phyloP scores from a whole-genome alignment of 2,888 invertebrate species.

The Caenorhabditis panamensis region DNA sequence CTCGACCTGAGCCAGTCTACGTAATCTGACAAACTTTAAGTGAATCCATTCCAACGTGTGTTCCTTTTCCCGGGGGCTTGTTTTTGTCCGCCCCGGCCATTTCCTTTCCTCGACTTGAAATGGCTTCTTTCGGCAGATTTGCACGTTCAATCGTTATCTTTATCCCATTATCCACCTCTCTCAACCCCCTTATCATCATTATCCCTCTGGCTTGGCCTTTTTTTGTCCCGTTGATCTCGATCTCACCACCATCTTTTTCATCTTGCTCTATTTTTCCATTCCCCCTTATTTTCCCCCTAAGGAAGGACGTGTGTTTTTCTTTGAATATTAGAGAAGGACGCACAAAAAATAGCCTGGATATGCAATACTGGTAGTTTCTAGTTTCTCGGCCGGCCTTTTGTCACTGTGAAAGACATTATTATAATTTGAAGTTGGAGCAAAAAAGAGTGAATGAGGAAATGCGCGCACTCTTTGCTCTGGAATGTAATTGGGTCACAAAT shows the following conservation, averaged over 20 bases:
- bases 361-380: slow-evolving; percentile 5
- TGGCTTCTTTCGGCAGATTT: not conserved
- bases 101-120: not conserved
- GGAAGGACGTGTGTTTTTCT: slow-evolving; percentile 44
- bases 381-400: slow-evolving; percentile 21
- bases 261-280: not conserved
- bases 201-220: not conserved
- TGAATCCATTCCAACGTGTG: not conserved
- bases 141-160: not conserved
- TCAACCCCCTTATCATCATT: not conserved
- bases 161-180: no score
- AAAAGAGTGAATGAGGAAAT: slow-evolving; percentile 3
- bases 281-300: not conserved
- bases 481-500: slow-evolving; percentile 51
- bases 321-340: slow-evolving; percentile 46
- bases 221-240: no score
- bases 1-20: not conserved
- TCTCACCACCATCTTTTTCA: no score
- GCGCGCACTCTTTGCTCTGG: slow-evolving; percentile 12
- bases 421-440: slow-evolving; percentile 33
- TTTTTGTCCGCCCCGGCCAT: not conserved
- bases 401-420: slow-evolving; percentile 38
- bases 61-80: not conserved
- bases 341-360: slow-evolving; percentile 25
- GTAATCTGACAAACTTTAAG: slow-evolving; percentile 4